Evolutionary conservation across 2,888 invertebrate species (phyloP), one percentile per base, ranked within the genome.

Genomic region (Seira ritae): DNA sequence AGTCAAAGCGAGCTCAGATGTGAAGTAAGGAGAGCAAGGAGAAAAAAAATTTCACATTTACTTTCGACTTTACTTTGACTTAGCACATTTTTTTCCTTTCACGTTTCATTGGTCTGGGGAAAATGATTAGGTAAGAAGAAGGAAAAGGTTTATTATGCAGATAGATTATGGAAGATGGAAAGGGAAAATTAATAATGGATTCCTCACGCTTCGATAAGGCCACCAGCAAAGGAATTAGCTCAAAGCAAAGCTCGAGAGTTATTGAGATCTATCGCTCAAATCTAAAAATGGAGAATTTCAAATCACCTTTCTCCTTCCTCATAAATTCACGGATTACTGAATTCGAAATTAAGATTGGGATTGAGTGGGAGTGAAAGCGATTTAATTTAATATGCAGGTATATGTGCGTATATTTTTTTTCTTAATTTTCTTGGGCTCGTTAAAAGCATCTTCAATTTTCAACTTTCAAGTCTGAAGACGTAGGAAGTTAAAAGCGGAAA

Each of bases 171-270:
- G 62, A 8, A 62, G 12, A 20, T 20, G 55, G 62, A 62, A 12
- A 62, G 2, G 31, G 19, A 22, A 62, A 62, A 62, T 10, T 62
- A 60, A 60, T 60, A 60, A 60, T 60, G 60, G 60, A 60, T 60
- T 60, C n/a, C n/a, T n/a, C n/a, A n/a, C n/a, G n/a, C n/a, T n/a
- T n/a, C n/a, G n/a, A n/a, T n/a, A n/a, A n/a, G n/a, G n/a, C n/a
- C n/a, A n/a, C n/a, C n/a, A n/a, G n/a, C n/a, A n/a, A n/a, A n/a
- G n/a, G n/a, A n/a, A n/a, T n/a, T n/a, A n/a, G n/a, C n/a, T n/a
- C n/a, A n/a, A n/a, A n/a, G n/a, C n/a, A n/a, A n/a, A n/a, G n/a
- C n/a, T n/a, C n/a, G n/a, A n/a, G n/a, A n/a, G n/a, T n/a, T n/a
- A n/a, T n/a, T n/a, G 12, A 50, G 31, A 31, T 2, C 31, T 31